Conservation (phyloP, 2,888 invertebrate genomes). For the Mellilla xanthometata region DNA sequence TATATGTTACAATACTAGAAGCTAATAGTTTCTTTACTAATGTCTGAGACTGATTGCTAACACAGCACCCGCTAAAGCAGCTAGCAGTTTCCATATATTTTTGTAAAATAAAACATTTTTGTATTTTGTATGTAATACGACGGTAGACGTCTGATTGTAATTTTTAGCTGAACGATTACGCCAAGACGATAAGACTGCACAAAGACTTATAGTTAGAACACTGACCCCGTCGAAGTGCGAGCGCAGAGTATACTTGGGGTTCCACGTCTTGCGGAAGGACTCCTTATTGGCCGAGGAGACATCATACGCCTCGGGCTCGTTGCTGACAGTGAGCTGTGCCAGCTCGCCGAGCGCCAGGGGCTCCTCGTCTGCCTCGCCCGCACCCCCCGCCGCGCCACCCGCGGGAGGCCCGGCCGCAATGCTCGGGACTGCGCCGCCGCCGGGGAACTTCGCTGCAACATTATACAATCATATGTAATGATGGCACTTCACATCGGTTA, state of each 20-base stretch:
- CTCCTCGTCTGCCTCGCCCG: constrained; percentile 87
- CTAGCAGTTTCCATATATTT: no score
- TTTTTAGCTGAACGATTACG: no score
- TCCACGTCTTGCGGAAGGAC: constrained; percentile 96
- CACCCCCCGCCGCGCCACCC: constrained; percentile 76
- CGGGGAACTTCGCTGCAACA: constrained; percentile 37
- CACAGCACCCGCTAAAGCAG: no score
- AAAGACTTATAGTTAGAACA: no score
- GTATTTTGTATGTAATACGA: no score
- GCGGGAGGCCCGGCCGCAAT: constrained; percentile 52
- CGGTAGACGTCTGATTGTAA: no score
- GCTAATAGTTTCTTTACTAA: no score
- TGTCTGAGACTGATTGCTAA: no score
- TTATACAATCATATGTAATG: not conserved
- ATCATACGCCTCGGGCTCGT: constrained; percentile 96
- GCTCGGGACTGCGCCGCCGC: constrained; percentile 33
- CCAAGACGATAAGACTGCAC: no score
- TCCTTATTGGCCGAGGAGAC: constrained; percentile 91
- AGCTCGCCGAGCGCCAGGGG: constrained; percentile 96
- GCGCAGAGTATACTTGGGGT: constrained; percentile 97
- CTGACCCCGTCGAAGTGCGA: constrained; percentile 94
- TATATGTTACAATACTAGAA: no score
- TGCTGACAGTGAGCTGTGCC: constrained; percentile 97
- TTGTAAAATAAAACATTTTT: no score
- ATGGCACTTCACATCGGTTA: not conserved